Evolutionary conservation across 1,140 invertebrate genomes (phyloP).

Genomic region (Calephelis virginiensis): DNA sequence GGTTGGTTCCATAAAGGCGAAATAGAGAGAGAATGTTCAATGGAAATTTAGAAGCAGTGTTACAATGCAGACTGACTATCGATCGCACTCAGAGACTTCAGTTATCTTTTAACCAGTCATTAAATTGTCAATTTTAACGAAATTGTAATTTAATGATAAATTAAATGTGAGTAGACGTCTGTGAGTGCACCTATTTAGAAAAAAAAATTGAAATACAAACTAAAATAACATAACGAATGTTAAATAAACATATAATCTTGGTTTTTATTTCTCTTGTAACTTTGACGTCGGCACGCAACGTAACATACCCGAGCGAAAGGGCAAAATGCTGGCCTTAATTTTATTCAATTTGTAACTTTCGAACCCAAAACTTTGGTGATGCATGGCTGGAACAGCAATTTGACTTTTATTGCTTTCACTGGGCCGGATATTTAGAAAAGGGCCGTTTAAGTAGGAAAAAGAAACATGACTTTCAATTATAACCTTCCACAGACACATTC

Average conservation of each 20-base stretch:
- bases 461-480: slow-evolving; percentile 33
- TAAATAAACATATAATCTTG: background rate
- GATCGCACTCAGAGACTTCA: too few relatives aligned
- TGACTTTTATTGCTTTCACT: slow-evolving; percentile 69
- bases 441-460: slow-evolving; percentile 31
- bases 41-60: too few relatives aligned
- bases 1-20: too few relatives aligned
- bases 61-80: too few relatives aligned
- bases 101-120: too few relatives aligned
- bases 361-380: slow-evolving; percentile 70
- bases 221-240: background rate
- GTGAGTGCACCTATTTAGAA: too few relatives aligned
- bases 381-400: slow-evolving; percentile 68
- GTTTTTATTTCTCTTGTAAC: slow-evolving; percentile 19
- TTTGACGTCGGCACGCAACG: slow-evolving; percentile 23
- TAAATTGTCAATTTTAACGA: too few relatives aligned
- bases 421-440: slow-evolving; percentile 46
- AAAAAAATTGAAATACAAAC: too few relatives aligned
- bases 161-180: too few relatives aligned
- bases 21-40: too few relatives aligned
- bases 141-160: too few relatives aligned
- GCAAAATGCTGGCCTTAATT: slow-evolving; percentile 50
- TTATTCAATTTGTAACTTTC: slow-evolving; percentile 72
- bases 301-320: slow-evolving; percentile 27
- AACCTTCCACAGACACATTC: background rate